Evolutionary conservation across 2,888 invertebrate species (phyloP), one percentile per base, ranked within the genome.

Genomic region (Andrena trimmerana): DNA sequence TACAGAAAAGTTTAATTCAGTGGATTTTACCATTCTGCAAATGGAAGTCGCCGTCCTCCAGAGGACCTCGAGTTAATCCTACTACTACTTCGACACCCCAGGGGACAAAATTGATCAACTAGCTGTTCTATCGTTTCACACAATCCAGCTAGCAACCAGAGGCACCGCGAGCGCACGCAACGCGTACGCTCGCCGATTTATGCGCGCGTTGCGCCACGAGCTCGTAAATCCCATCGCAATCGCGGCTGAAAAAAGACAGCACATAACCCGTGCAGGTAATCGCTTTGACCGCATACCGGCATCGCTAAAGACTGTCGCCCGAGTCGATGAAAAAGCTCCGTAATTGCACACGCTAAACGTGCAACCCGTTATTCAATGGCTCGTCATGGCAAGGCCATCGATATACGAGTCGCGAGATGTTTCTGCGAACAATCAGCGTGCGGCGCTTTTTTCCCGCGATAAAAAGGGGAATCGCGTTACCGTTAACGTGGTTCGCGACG

Each of bases 391-490:
- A 81, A 81, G 75, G 82, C 52, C 81, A 57, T 33, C 67, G 67
- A 83, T 81, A 76, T 71, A 50, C 65, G 78, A 60, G 73, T 33
- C 59, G 50, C 10, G 54, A 20, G 54, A 5, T 5, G 57, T 57
- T 77, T 79, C 84, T 67, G 69, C 42, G 81, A 86, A 83, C 78
- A 85, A 83, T 85, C 78, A 73, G 36, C 57, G 60, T 31, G 57
- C 7, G 24, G 57, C 65, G 65, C 42, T 42, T 16, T 54, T 52
- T 59, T 10, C 57, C 27, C 48, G 52, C 60, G 70, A 71, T 54
- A 68, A 78, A 77, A 80, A 71, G 76, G 74, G 76, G 74, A 66
- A 24, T 66, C 52, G 66, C 66, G 31, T 70, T 84, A 88, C 88
- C 88, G 87, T 86, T 86, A 84, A n/a, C 71, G 48, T 59, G 42